These are phyloP conservation scores for Ephestia elutella DNA, from an alignment of 1,140 invertebrate genomes.

Conservation along the genomic window DNA sequence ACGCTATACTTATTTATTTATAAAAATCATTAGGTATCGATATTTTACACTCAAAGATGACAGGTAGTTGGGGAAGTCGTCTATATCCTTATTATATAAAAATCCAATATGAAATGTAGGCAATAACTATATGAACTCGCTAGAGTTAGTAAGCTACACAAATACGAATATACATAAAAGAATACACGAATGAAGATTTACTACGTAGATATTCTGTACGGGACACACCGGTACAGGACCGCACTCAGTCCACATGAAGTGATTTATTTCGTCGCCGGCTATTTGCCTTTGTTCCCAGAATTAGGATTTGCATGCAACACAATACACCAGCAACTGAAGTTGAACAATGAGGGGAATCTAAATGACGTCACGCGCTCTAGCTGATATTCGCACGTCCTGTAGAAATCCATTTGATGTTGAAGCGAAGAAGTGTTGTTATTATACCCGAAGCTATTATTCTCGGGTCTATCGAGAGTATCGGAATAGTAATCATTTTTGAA, in stretches of 20 bases:
- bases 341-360: background rate
- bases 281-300: background rate
- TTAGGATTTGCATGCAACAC: conserved; percentile 1
- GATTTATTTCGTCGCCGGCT: conserved; percentile 1
- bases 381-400: background rate
- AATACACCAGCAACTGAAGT: background rate
- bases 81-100: too few relatives aligned
- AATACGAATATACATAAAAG: background rate
- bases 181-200: background rate
- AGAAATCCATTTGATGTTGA: background rate
- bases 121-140: too few relatives aligned
- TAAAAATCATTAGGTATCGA: too few relatives aligned
- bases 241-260: background rate
- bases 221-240: background rate
- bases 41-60: too few relatives aligned
- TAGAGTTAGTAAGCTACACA: too few relatives aligned
- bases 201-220: background rate
- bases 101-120: too few relatives aligned
- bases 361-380: background rate
- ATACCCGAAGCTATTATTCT: too few relatives aligned
- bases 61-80: too few relatives aligned
- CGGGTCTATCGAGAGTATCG: too few relatives aligned
- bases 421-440: background rate
- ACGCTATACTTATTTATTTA: too few relatives aligned
- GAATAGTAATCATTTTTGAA: too few relatives aligned